These are phyloP conservation scores for Chaetura pelagica DNA, from an alignment of 2,113 vertebrate genomes.

Conservation along the genomic window DNA sequence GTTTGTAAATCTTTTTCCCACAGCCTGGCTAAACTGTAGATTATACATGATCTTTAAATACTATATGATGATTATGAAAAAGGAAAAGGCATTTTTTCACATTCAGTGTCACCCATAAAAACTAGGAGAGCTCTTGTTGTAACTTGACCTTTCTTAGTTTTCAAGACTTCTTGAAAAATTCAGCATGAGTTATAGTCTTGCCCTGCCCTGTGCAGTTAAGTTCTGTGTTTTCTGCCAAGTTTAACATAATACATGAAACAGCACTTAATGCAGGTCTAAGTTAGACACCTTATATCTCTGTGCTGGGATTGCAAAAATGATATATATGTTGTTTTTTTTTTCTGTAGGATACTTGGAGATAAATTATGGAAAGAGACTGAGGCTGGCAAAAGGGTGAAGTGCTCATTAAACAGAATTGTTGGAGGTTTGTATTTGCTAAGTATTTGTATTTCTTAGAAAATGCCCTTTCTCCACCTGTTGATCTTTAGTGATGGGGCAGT, in stretches of 20 bases:
- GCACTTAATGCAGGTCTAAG: not conserved
- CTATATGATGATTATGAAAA: not conserved
- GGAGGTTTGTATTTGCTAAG: not conserved
- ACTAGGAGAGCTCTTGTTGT: not conserved
- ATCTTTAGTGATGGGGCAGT: not conserved
- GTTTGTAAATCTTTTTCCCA: slow-evolving; percentile 9
- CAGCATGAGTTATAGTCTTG: not conserved
- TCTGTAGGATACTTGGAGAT: not conserved
- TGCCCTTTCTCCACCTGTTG: not conserved
- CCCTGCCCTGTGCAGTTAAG: not conserved
- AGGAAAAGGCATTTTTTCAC: not conserved
- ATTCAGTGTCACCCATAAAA: not conserved
- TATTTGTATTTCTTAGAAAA: not conserved
- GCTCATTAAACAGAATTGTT: not conserved
- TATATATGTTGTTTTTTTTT: not conserved
- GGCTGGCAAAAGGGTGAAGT: not conserved
- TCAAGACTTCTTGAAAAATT: not conserved
- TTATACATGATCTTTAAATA: not conserved
- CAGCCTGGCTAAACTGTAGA: not conserved
- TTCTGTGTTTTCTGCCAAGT: not conserved
- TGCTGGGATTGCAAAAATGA: not conserved
- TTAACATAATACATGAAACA: not conserved
- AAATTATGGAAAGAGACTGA: not conserved
- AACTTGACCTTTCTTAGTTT: not conserved
- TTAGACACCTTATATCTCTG: not conserved